Evolutionary conservation across 2,113 vertebrate genomes (phyloP).

Genomic region (Perccottus glenii): DNA sequence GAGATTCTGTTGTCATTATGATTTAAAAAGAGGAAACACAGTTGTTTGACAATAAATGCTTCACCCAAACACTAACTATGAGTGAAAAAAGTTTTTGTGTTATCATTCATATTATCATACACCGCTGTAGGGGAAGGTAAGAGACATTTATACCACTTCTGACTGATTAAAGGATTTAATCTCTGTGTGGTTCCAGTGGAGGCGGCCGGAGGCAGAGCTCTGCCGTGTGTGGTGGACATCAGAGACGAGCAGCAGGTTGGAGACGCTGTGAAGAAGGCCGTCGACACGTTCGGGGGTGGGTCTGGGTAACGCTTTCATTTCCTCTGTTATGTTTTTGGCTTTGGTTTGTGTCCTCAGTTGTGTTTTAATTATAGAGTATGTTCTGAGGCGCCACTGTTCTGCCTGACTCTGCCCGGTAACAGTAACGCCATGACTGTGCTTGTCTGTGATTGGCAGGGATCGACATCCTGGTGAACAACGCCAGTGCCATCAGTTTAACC

Average conservation of each 20-base stretch:
- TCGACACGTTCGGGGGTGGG: conserved; percentile 91
- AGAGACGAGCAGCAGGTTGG: conserved; percentile 91
- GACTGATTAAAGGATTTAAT: neutral
- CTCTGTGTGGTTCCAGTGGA: conserved; percentile 80
- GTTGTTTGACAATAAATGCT: too few relatives aligned
- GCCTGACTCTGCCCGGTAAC: neutral
- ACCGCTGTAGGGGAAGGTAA: too few relatives aligned
- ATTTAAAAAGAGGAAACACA: too few relatives aligned
- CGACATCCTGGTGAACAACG: conserved; percentile 98
- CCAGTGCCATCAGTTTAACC: conserved; percentile 94
- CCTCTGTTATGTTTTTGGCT: neutral
- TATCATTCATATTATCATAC: too few relatives aligned
- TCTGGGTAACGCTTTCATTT: too few relatives aligned
- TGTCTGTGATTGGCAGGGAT: conserved; percentile 55
- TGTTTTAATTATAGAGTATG: neutral
- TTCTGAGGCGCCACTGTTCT: neutral
- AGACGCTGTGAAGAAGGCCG: conserved; percentile 85
- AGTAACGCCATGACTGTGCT: neutral
- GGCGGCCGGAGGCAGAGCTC: conserved; percentile 88
- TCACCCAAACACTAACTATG: too few relatives aligned
- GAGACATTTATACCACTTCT: too few relatives aligned
- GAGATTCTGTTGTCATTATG: too few relatives aligned
- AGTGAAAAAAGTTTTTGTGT: too few relatives aligned
- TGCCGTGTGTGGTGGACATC: conserved; percentile 92
- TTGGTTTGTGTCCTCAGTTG: neutral